phyloP scores from a whole-genome alignment of 2,113 vertebrate species.

The Gymnobelideus leadbeateri region DNA sequence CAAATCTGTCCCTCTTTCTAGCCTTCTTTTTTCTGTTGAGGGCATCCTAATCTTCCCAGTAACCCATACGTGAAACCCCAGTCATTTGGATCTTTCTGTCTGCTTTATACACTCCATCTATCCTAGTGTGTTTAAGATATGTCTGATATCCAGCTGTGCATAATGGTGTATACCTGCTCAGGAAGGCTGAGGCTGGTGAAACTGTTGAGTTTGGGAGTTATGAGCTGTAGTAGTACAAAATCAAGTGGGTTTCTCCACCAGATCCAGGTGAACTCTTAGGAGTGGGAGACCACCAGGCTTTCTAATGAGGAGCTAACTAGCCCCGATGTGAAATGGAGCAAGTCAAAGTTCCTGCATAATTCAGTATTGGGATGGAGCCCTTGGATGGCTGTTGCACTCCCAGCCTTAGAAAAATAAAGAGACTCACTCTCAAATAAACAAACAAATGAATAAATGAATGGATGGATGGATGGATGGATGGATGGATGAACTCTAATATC shows the following conservation, averaged over 20 bases:
- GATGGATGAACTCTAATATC: background rate
- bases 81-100: background rate
- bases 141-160: background rate
- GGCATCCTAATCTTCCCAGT: background rate
- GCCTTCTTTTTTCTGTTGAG: background rate
- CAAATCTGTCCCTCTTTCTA: background rate
- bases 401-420: background rate
- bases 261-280: background rate
- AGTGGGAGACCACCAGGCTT: background rate
- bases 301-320: background rate
- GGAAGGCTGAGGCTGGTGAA: background rate
- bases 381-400: background rate
- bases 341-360: background rate
- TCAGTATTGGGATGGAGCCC: background rate
- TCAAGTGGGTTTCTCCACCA: background rate
- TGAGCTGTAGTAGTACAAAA: background rate
- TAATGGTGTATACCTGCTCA: background rate
- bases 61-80: background rate
- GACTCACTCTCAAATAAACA: background rate
- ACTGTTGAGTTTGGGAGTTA: background rate
- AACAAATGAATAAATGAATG: background rate
- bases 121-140: background rate
- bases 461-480: no score
- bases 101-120: background rate
- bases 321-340: background rate